A percentile compares a stretch with the other conserved stretches of the same genome.
Evolutionary conservation across 2,113 vertebrate genomes (phyloP).

Genomic region (Kobus ellipsiprymnus): DNA sequence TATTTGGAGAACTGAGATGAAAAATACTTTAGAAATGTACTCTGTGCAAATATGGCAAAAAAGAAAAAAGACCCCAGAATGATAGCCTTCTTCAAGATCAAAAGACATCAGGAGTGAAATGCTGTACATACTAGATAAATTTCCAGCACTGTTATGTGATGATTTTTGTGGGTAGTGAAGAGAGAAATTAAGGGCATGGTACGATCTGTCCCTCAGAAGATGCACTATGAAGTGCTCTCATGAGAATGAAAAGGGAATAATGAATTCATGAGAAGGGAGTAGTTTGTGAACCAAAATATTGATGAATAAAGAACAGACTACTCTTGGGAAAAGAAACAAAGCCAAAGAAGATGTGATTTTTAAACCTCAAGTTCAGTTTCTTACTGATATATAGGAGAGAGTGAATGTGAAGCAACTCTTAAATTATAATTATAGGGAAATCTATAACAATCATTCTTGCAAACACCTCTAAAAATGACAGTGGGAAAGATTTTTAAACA

Average conservation of each 20-base stretch:
- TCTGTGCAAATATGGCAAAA: neutral
- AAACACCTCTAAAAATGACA: constrained; percentile 45
- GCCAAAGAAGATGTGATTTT: neutral
- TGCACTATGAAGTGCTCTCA: neutral
- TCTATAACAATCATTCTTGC: constrained; percentile 27
- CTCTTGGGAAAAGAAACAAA: neutral
- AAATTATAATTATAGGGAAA: constrained; percentile 33
- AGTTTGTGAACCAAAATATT: neutral
- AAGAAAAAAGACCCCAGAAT: neutral
- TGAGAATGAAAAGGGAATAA: neutral
- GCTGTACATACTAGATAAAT: neutral
- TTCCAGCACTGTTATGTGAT: neutral
- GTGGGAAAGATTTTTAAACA: constrained; percentile 56
- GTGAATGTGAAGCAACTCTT: neutral
- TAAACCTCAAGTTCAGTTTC: neutral
- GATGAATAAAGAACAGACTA: neutral
- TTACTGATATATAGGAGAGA: neutral
- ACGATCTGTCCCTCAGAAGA: constrained; percentile 15
- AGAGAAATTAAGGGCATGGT: neutral
- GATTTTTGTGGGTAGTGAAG: constrained; percentile 11
- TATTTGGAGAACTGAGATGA: neutral
- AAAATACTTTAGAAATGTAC: neutral
- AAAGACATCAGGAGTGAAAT: neutral
- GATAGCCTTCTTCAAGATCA: neutral
- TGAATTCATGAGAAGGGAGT: neutral